Conservation (phyloP, 2,888 invertebrate genomes). For the Cosmorhoe ocellata region DNA sequence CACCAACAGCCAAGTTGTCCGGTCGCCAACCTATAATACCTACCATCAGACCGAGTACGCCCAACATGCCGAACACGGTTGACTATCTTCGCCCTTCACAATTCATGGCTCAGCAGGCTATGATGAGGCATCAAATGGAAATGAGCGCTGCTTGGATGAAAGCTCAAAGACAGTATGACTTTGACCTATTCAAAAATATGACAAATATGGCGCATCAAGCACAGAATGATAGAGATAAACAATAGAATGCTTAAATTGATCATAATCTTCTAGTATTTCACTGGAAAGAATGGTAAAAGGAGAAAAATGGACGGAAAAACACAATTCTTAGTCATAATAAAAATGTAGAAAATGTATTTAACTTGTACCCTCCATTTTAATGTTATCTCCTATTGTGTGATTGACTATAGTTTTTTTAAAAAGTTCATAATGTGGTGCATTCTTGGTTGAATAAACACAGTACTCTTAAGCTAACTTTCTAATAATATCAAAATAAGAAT, state of each 20-base stretch:
- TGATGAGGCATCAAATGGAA: constrained; percentile 69
- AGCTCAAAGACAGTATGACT: constrained; percentile 66
- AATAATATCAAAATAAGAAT: too few species aligned
- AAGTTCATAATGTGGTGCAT: too few species aligned
- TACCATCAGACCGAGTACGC: constrained; percentile 51
- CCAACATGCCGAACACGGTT: constrained; percentile 49
- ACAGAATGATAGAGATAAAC: constrained; percentile 66
- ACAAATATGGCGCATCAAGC: constrained; percentile 64
- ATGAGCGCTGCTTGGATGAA: constrained; percentile 68
- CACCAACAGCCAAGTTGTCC: constrained; percentile 55
- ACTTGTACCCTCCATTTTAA: too few species aligned
- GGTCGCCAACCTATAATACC: constrained; percentile 60
- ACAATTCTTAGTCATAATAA: too few species aligned
- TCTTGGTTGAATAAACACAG: too few species aligned
- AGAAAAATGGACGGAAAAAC: too few species aligned
- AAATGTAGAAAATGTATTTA: too few species aligned
- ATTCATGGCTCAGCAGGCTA: constrained; percentile 55
- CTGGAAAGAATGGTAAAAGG: too few species aligned
- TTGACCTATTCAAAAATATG: constrained; percentile 71
- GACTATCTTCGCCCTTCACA: constrained; percentile 59
- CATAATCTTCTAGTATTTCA: too few species aligned
- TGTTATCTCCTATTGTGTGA: too few species aligned
- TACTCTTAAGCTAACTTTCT: too few species aligned
- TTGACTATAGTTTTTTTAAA: too few species aligned
- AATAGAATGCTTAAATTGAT: constrained; percentile 32